A percentile compares a stretch with the other conserved stretches of the same genome.
phyloP scores from a whole-genome alignment of 35 echinoderm and acorn worm genomes.

The Antedon bifida region DNA sequence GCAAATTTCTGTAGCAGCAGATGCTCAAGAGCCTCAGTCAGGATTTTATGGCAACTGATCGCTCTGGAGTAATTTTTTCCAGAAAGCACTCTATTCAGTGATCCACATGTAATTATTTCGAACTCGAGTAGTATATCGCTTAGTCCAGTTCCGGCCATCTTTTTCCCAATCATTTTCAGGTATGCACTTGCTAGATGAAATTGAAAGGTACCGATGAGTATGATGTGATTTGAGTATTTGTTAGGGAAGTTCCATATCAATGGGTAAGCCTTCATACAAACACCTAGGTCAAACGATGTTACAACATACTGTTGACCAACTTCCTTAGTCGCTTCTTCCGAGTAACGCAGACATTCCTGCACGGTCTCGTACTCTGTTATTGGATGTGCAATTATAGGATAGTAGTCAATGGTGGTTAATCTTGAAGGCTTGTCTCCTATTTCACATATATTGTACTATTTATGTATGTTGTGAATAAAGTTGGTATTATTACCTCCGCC shows the following conservation, averaged over 20 bases:
- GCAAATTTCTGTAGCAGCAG: slow-evolving; percentile 28
- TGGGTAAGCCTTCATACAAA: slow-evolving; percentile 3
- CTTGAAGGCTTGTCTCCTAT: too few species aligned
- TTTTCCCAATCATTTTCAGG: too few species aligned
- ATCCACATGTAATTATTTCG: slow-evolving; percentile 21
- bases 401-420: neutral
- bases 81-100: slow-evolving; percentile 8
- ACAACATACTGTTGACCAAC: neutral
- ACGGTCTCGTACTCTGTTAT: neutral
- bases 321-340: slow-evolving; percentile 30
- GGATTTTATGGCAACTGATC: slow-evolving; percentile 32
- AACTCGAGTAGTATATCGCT: slow-evolving; percentile 19
- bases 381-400: neutral
- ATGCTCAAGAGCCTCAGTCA: slow-evolving; percentile 26
- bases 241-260: neutral
- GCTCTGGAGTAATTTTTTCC: slow-evolving; percentile 41
- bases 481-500: too few species aligned
- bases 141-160: too few species aligned
- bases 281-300: neutral
- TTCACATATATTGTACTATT: too few species aligned
- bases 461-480: too few species aligned
- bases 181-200: neutral
- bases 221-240: neutral
- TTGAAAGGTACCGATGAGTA: neutral
- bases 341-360: slow-evolving; percentile 17